Percentiles rank a stretch among this genome's conserved stretches.
Conservation (phyloP, 2,888 invertebrate genomes). For the Brachylomia viminalis region DNA sequence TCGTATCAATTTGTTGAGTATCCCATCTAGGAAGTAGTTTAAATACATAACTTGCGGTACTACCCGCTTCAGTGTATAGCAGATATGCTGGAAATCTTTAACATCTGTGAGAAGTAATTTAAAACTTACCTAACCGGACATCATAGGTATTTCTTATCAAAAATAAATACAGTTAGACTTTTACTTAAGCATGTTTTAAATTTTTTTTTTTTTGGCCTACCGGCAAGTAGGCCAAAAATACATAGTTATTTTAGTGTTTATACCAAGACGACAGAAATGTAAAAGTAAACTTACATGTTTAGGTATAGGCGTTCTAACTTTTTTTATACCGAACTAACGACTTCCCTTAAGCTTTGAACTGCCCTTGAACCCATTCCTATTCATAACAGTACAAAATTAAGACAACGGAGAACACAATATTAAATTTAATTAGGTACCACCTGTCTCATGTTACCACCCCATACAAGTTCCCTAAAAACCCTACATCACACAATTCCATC, state of each 20-base stretch:
- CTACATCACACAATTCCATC: slow-evolving; percentile 44
- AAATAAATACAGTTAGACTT: neutral
- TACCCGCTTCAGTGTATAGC: slow-evolving; percentile 4
- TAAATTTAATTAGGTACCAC: slow-evolving; percentile 37
- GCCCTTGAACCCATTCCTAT: slow-evolving; percentile 6
- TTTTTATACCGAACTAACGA: no score
- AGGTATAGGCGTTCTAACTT: no score
- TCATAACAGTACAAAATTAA: neutral
- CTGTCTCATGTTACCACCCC: slow-evolving; percentile 20
- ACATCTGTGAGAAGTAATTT: neutral
- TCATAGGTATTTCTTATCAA: no score
- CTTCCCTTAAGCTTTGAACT: neutral
- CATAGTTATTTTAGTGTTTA: neutral
- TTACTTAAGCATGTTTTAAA: neutral
- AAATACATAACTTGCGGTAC: slow-evolving; percentile 14
- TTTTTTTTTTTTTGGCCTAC: no score
- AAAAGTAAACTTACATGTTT: slow-evolving; percentile 2
- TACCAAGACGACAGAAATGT: neutral
- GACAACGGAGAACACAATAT: neutral
- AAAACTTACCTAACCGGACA: neutral
- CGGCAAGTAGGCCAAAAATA: neutral
- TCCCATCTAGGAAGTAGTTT: slow-evolving; percentile 38
- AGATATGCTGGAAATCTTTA: slow-evolving; percentile 5
- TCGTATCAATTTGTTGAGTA: slow-evolving; percentile 8
- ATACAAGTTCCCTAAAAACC: slow-evolving; percentile 35